Base-by-base conservation (phyloP, 2,113 vertebrate genomes). In the Andinoacara biseriatus region DNA sequence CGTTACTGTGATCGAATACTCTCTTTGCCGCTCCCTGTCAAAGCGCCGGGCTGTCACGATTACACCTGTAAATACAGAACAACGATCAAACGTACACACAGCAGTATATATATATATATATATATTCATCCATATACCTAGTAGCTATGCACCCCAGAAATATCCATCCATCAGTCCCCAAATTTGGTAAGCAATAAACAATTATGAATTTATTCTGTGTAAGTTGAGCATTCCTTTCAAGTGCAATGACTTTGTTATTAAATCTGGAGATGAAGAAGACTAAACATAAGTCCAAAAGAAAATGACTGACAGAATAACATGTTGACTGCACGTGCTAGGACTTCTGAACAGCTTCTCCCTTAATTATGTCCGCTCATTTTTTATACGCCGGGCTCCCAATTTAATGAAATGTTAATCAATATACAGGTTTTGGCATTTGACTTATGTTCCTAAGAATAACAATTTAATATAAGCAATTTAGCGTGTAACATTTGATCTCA, bases 21-120 rank as follows among this genome's bases (percentile, higher is more conserved):
- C 97, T 85, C 95, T 95, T 92, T 98, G 97, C 9, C 95, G 96
- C 93, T 98, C 97, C 83, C 97, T 95, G 94, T 98, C 97, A 62
- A 98, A 97, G 79, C 94, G 94, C 79, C 95, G 92, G 72, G 94
- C 84, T 59, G 97, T 97, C 83, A 95, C 95, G 63, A 98, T 95
- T 86, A 94, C 92, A 83, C 97, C 97, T 98, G 93, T 88, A 84
- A 85, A 89, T 67, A 24, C 76, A 86, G 26, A 90, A 59, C 24
- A 87, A 82, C 3, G 46, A 88, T 86, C 82, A 87, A 54, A 78
- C 26, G 46, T 0, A 9, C 35, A 35, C 78, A 76, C 65, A 38
- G 75, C 35, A 38, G 56, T 57, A 7, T 17, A 57, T 17, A 75
- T 46, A 69, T 57, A 7, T 17, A 57, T 17, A 75, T 46, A 69